Conservation (phyloP, 2,888 invertebrate genomes). For the Pammene aurita region DNA sequence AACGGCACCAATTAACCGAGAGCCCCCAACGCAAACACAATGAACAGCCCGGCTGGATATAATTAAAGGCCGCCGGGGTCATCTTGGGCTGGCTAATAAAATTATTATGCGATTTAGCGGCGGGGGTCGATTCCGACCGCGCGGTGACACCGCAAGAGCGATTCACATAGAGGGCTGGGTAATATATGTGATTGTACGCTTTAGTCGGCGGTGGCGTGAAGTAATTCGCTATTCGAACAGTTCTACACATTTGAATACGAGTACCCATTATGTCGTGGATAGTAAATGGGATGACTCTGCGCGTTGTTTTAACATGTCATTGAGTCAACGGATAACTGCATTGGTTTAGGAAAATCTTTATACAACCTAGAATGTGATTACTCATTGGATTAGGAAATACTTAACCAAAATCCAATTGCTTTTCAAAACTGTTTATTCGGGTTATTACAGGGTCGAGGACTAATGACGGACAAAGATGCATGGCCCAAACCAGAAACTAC, state of each 20-base stretch:
- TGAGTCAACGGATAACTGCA: neutral
- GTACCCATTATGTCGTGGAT: neutral
- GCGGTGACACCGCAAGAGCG: conserved; percentile 33
- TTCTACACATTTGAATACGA: conserved; percentile 6
- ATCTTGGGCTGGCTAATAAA: conserved; percentile 38
- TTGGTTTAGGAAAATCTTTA: neutral
- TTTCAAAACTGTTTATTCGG: too few relatives aligned
- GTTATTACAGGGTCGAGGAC: too few relatives aligned
- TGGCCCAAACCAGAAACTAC: too few relatives aligned
- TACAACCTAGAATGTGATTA: too few relatives aligned
- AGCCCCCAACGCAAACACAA: conserved; percentile 39
- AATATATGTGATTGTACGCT: conserved; percentile 28
- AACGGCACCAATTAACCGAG: conserved; percentile 37
- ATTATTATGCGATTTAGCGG: conserved; percentile 41
- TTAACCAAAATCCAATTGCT: too few relatives aligned
- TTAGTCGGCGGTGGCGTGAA: conserved; percentile 24
- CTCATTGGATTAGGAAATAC: too few relatives aligned
- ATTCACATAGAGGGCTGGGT: conserved; percentile 28
- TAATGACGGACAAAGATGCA: too few relatives aligned
- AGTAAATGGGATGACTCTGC: neutral
- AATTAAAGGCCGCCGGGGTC: conserved; percentile 39
- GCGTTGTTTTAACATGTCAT: neutral
- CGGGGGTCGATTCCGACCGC: conserved; percentile 36
- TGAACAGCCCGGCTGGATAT: conserved; percentile 26
- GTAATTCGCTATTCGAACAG: conserved; percentile 8